Evolutionary conservation across 1,140 invertebrate species (phyloP).

Genomic region (Drosophila orena): DNA sequence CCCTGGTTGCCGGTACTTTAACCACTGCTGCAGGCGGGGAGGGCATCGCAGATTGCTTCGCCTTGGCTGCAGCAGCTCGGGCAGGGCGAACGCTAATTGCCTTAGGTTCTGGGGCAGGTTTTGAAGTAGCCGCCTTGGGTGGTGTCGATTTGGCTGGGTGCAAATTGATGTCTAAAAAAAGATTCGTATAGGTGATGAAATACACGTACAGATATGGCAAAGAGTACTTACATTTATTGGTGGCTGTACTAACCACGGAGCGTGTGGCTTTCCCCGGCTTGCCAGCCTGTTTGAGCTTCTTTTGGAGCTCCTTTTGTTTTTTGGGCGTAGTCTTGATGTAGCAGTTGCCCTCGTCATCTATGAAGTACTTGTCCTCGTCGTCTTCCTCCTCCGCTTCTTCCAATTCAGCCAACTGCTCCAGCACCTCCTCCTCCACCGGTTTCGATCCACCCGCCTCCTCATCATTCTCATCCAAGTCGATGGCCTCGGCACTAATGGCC

Average conservation of each 20-base stretch:
- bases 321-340: slow-evolving; percentile 67
- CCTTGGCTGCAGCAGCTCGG: slow-evolving; percentile 4
- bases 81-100: slow-evolving; percentile 51
- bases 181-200: not conserved
- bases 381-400: slow-evolving; percentile 80
- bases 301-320: slow-evolving; percentile 46
- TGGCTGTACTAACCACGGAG: slow-evolving; percentile 6
- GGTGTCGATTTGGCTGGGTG: slow-evolving; percentile 50
- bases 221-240: slow-evolving; percentile 42
- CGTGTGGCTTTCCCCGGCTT: slow-evolving; percentile 3
- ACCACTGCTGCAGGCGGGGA: not conserved
- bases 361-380: slow-evolving; percentile 84
- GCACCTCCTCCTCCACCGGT: not conserved
- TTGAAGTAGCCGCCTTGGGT: slow-evolving; percentile 20
- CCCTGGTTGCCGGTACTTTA: not conserved
- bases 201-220: not conserved
- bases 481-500: slow-evolving; percentile 9
- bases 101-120: slow-evolving; percentile 6
- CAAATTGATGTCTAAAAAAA: slow-evolving; percentile 50
- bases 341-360: slow-evolving; percentile 85
- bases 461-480: slow-evolving; percentile 15
- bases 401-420: not conserved
- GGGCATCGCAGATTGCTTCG: not conserved
- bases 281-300: slow-evolving; percentile 29
- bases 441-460: slow-evolving; percentile 9